A percentile compares a stretch with the other conserved stretches of the same genome.
phyloP scores from a whole-genome alignment of 1,140 invertebrate species.

The Panagrolaimus sp. region DNA sequence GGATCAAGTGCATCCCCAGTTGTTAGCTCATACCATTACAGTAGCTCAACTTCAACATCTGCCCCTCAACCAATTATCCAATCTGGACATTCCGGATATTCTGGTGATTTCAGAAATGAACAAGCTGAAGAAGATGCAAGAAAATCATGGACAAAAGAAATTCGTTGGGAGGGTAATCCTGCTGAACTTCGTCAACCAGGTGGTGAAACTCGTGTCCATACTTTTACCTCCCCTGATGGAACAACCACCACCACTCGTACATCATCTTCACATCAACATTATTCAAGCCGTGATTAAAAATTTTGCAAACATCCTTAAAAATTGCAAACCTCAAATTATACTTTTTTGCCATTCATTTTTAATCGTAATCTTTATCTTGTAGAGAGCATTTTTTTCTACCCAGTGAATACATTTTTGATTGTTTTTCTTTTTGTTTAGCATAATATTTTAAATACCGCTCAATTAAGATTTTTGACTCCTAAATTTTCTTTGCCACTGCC shows the following conservation, averaged over 20 bases:
- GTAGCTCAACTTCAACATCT: slow-evolving; percentile 1
- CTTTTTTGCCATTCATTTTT: no score
- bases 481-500: no score
- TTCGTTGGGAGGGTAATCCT: slow-evolving; percentile 45
- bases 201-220: slow-evolving; percentile 15
- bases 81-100: slow-evolving; percentile 1
- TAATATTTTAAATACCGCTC: no score
- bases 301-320: no score
- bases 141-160: slow-evolving; percentile 33
- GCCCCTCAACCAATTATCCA: slow-evolving; percentile 18
- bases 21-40: neutral
- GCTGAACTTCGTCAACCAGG: slow-evolving; percentile 36
- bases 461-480: no score
- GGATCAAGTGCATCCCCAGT: neutral
- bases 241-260: slow-evolving; percentile 29
- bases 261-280: slow-evolving; percentile 5
- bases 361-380: no score
- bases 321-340: no score
- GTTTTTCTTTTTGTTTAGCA: no score
- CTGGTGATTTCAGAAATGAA: neutral
- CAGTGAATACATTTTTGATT: no score
- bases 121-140: neutral
- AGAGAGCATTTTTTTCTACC: no score
- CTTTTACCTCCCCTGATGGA: slow-evolving; percentile 23
- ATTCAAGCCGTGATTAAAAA: no score